Evolutionary conservation across 2,888 invertebrate genomes (phyloP).

Genomic region (Ecliptopera silaceata): DNA sequence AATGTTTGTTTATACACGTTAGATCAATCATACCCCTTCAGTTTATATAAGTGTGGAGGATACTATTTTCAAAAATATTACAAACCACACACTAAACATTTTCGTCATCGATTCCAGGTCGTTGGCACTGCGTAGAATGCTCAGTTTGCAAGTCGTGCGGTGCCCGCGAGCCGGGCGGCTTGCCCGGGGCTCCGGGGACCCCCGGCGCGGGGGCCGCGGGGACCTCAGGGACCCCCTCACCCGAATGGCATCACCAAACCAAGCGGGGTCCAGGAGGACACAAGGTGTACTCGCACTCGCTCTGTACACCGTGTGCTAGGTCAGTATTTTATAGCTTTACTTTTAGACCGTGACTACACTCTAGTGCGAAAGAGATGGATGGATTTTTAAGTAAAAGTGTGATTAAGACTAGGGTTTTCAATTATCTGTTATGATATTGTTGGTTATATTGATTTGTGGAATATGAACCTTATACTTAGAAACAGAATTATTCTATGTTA

Average conservation of each 20-base stretch:
- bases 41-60: too few species aligned
- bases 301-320: constrained; percentile 88
- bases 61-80: too few species aligned
- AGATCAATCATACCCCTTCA: too few species aligned
- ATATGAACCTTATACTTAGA: too few species aligned
- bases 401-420: background rate
- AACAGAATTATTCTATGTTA: too few species aligned
- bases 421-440: too few species aligned
- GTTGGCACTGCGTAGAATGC: constrained; percentile 95
- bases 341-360: constrained; percentile 5
- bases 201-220: constrained; percentile 1
- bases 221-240: constrained; percentile 1
- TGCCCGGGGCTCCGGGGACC: constrained; percentile 1
- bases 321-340: constrained; percentile 55
- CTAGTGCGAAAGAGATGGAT: constrained; percentile 1
- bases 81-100: background rate
- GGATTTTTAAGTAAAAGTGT: background rate
- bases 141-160: constrained; percentile 87
- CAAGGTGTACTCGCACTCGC: constrained; percentile 81
- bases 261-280: constrained; percentile 76
- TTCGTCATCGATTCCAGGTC: constrained; percentile 64
- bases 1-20: too few species aligned
- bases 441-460: too few species aligned
- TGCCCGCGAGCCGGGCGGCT: constrained; percentile 56
- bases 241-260: constrained; percentile 79